Percentiles rank a stretch among this genome's conserved stretches.
Conservation (phyloP, 2,888 invertebrate species). For the Tachina fera region DNA sequence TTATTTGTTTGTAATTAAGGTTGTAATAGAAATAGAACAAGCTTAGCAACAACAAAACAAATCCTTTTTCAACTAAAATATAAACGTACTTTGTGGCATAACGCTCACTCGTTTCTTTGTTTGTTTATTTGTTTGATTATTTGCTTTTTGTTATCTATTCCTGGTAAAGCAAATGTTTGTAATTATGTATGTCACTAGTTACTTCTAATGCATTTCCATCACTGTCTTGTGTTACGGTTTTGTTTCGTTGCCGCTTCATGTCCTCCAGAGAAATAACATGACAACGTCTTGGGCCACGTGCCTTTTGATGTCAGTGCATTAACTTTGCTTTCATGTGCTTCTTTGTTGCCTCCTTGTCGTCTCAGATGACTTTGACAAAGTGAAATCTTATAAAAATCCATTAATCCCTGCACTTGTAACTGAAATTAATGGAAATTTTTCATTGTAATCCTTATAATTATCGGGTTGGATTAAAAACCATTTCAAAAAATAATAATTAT, state of each 20-base stretch:
- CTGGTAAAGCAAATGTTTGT: conserved; percentile 1
- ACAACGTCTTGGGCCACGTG: conserved; percentile 64
- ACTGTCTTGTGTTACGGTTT: conserved; percentile 22
- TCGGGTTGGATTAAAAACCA: conserved; percentile 58
- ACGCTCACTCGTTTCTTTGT: neutral
- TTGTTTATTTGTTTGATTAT: conserved; percentile 27
- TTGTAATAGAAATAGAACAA: conserved; percentile 73
- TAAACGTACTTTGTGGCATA: conserved; percentile 44
- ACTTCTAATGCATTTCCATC: conserved; percentile 40
- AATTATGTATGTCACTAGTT: conserved; percentile 24
- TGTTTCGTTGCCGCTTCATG: conserved; percentile 29
- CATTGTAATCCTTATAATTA: conserved; percentile 65
- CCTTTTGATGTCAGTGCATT: conserved; percentile 66
- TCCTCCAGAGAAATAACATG: conserved; percentile 67
- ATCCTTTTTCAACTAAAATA: conserved; percentile 47
- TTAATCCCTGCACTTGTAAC: conserved; percentile 69
- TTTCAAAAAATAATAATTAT: conserved; percentile 30
- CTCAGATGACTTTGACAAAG: conserved; percentile 43
- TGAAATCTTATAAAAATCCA: conserved; percentile 65
- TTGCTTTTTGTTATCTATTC: conserved; percentile 56
- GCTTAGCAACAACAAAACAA: conserved; percentile 25
- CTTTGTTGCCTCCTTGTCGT: neutral
- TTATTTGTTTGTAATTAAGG: conserved; percentile 81
- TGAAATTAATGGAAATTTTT: conserved; percentile 42
- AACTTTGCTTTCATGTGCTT: conserved; percentile 64